Evolutionary conservation across 2,113 vertebrate genomes (phyloP).

Genomic region (Prionailurus bengalensis): DNA sequence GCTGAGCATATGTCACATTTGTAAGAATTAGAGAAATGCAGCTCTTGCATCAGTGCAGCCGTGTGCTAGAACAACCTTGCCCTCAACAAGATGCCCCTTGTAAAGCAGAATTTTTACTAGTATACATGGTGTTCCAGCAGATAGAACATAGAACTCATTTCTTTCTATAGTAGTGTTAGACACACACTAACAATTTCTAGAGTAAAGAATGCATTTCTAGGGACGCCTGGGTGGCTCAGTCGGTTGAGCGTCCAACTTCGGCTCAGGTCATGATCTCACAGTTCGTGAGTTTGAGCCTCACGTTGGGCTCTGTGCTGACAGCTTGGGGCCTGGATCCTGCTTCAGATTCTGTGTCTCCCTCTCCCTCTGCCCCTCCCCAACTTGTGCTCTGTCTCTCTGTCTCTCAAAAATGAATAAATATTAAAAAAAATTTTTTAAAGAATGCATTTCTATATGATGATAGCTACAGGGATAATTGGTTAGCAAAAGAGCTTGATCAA

Average conservation of each 20-base stretch:
- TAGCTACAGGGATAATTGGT: background rate
- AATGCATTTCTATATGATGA: background rate
- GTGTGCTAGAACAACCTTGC: background rate
- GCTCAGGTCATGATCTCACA: too few species aligned
- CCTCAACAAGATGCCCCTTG: background rate
- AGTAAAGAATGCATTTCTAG: background rate
- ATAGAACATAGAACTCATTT: background rate
- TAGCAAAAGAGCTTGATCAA: background rate
- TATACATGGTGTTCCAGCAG: background rate
- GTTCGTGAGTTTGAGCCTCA: too few species aligned
- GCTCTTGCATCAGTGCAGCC: background rate
- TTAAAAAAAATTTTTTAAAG: background rate
- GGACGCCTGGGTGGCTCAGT: too few species aligned
- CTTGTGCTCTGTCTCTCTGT: too few species aligned
- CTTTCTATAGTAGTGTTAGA: background rate
- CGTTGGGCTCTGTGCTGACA: too few species aligned
- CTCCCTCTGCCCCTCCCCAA: too few species aligned
- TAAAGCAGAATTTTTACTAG: background rate
- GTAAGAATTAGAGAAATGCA: background rate
- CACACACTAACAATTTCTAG: background rate
- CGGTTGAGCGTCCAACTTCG: too few species aligned
- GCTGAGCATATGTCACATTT: background rate
- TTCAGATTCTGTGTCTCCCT: too few species aligned
- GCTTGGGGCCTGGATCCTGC: too few species aligned
- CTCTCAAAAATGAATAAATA: too few species aligned